Evolutionary conservation across 2,888 invertebrate species (phyloP).

Genomic region (Drosophila cognata): DNA sequence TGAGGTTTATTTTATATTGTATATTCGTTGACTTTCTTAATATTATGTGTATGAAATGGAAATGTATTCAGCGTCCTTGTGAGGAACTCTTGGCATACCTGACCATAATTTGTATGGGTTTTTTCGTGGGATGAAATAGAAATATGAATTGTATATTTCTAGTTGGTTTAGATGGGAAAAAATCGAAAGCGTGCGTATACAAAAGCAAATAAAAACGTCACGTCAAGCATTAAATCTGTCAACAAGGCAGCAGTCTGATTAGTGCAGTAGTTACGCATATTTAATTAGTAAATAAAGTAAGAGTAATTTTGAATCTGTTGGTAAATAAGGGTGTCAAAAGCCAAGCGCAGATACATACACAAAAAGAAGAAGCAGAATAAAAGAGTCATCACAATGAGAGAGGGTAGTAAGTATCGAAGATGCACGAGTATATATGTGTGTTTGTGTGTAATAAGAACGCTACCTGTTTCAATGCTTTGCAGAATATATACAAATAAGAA

Average conservation of each 20-base stretch:
- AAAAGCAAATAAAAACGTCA: constrained; percentile 34
- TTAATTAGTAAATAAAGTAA: constrained; percentile 4
- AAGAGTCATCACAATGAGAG: constrained; percentile 13
- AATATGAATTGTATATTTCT: constrained; percentile 10
- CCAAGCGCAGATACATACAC: constrained; percentile 53
- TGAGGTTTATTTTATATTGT: neutral
- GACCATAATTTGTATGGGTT: constrained; percentile 62
- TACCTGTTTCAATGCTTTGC: constrained; percentile 51
- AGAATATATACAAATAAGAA: constrained; percentile 31
- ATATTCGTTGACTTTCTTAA: neutral
- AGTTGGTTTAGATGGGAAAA: constrained; percentile 2
- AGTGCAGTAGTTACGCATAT: neutral
- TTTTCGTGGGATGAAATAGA: constrained; percentile 25
- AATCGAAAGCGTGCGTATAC: constrained; percentile 40
- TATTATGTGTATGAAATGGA: neutral
- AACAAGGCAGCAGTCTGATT: constrained; percentile 1
- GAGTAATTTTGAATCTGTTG: neutral
- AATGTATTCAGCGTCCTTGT: constrained; percentile 7
- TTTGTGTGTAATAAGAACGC: neutral
- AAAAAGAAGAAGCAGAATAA: neutral
- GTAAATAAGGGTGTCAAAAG: constrained; percentile 44
- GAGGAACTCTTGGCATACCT: constrained; percentile 57
- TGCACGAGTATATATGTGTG: neutral
- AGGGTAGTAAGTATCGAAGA: constrained; percentile 31
- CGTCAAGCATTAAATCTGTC: constrained; percentile 30